These are phyloP conservation scores for Carassius gibelio DNA, from an alignment of 2,113 vertebrate species.

Conservation along the genomic window DNA sequence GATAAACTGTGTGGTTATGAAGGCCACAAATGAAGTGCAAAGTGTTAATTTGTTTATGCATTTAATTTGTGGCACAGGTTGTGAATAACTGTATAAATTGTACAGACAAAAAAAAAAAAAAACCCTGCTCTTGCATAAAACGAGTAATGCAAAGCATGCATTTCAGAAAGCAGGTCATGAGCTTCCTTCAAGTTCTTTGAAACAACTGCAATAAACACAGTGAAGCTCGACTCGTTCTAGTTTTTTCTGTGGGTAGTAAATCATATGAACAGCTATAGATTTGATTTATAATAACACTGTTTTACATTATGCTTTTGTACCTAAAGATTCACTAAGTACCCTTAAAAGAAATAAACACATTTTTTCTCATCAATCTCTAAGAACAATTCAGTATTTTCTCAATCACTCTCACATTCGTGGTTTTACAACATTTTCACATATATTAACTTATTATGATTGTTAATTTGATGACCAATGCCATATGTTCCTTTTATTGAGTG, in stretches of 20 bases:
- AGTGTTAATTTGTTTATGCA: neutral
- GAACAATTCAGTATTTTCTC: no score
- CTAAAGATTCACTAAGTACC: no score
- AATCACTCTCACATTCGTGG: no score
- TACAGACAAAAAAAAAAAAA: neutral
- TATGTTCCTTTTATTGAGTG: neutral
- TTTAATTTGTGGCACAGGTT: neutral
- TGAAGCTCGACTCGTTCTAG: neutral
- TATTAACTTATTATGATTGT: neutral
- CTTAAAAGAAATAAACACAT: no score
- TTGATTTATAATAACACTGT: neutral
- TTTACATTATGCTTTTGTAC: no score
- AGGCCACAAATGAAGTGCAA: neutral
- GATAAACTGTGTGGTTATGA: neutral
- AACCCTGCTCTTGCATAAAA: neutral
- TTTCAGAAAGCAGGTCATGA: neutral
- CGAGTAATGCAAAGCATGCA: neutral
- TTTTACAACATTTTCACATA: neutral
- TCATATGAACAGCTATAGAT: neutral
- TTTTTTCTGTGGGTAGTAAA: neutral
- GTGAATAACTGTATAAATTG: neutral
- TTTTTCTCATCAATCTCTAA: no score
- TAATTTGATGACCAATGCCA: neutral
- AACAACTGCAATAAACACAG: slow-evolving; percentile 3
- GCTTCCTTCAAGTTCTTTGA: no score